phyloP scores from a whole-genome alignment of 2,113 vertebrate genomes.

The Dasyurus viverrinus region DNA sequence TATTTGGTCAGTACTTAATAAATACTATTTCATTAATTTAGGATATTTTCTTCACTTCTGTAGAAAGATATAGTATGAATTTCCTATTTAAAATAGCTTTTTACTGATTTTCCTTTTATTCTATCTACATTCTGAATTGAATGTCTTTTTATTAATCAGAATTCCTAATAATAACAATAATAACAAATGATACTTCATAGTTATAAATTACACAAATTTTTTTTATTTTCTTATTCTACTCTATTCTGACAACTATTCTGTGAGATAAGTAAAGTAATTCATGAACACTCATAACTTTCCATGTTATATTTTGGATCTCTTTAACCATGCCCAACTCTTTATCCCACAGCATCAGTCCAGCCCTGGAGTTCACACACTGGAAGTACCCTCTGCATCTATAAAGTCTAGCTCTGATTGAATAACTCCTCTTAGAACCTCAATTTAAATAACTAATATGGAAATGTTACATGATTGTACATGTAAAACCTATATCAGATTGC shows the following conservation, averaged over 20 bases:
- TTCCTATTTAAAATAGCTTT: neutral
- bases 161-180: neutral
- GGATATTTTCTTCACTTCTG: neutral
- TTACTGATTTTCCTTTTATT: neutral
- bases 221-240: neutral
- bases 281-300: neutral
- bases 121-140: neutral
- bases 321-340: neutral
- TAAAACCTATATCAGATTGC: too few species aligned
- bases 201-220: neutral
- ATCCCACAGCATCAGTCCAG: neutral
- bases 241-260: neutral
- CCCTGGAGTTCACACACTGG: neutral
- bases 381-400: neutral
- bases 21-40: neutral
- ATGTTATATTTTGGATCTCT: neutral
- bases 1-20: neutral
- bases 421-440: neutral
- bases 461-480: too few species aligned
- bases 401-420: neutral
- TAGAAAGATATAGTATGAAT: neutral
- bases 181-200: neutral
- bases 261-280: neutral
- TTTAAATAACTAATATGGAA: neutral
- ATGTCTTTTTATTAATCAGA: neutral